phyloP scores from a whole-genome alignment of 2,113 vertebrate genomes.

The Columba janthina region DNA sequence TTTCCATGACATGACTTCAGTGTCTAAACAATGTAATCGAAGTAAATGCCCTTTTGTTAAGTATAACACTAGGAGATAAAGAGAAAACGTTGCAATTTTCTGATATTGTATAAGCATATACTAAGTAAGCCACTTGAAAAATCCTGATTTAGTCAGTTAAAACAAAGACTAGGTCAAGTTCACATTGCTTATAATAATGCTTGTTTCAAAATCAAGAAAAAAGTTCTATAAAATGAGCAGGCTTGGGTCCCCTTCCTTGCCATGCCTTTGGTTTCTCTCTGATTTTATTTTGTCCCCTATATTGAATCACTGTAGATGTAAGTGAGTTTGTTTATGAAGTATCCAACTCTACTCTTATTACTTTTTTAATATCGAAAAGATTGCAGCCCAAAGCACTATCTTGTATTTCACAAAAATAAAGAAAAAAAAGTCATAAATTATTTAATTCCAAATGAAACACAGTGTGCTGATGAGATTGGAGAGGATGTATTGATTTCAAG shows the following conservation, averaged over 20 bases:
- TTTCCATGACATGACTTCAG: background rate
- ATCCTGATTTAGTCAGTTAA: background rate
- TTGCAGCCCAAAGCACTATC: background rate
- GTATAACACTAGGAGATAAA: background rate
- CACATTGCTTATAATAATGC: background rate
- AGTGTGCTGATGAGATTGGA: background rate
- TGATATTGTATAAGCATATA: background rate
- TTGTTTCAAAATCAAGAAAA: background rate
- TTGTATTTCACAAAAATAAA: background rate
- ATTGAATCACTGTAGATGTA: background rate
- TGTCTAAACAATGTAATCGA: background rate
- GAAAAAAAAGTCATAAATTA: background rate
- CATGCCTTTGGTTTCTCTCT: background rate
- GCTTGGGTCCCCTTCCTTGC: background rate
- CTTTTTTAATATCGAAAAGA: background rate
- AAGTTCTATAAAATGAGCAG: background rate
- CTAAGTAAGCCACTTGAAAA: background rate
- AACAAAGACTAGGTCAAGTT: background rate
- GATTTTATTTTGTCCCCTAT: background rate
- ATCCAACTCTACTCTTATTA: background rate
- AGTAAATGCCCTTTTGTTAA: background rate
- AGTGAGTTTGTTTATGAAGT: conserved; percentile 8
- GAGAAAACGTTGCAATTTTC: background rate
- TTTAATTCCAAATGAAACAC: conserved; percentile 13
- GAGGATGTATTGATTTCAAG: background rate